These are phyloP conservation scores for Euleptes europaea DNA, from an alignment of 2,113 vertebrate species.

Conservation along the genomic window DNA sequence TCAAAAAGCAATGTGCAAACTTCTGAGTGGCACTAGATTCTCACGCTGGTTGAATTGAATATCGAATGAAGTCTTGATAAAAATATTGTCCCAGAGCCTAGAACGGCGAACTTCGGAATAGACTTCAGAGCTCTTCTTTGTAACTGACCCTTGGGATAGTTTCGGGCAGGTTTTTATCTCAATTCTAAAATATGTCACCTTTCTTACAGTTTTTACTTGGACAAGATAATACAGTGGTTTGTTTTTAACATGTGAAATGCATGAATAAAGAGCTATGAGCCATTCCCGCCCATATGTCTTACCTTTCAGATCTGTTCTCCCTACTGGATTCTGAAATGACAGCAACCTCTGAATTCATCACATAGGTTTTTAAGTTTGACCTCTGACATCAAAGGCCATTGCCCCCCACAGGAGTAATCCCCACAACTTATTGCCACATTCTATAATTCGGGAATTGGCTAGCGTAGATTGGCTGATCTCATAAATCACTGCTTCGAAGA, in stretches of 20 bases:
- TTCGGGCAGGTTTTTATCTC: no score
- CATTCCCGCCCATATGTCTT: slow-evolving; percentile 6
- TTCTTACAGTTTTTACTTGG: not conserved
- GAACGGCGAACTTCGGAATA: not conserved
- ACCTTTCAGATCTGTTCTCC: slow-evolving; percentile 46
- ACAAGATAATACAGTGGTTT: not conserved
- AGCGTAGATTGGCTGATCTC: slow-evolving; percentile 70
- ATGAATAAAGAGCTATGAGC: not conserved
- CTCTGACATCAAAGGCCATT: slow-evolving; percentile 76
- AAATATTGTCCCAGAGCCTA: not conserved
- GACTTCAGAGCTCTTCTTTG: not conserved
- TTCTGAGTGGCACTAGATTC: not conserved
- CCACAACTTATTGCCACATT: slow-evolving; percentile 85
- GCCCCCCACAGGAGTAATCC: slow-evolving; percentile 61
- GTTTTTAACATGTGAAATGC: slow-evolving; percentile 22
- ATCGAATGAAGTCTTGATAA: not conserved
- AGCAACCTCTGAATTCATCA: slow-evolving; percentile 72
- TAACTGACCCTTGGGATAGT: not conserved
- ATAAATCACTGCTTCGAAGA: slow-evolving; percentile 77
- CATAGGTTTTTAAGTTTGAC: slow-evolving; percentile 82
- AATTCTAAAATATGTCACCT: not conserved
- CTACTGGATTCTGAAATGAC: slow-evolving; percentile 60
- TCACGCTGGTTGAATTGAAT: not conserved
- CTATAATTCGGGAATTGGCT: slow-evolving; percentile 83
- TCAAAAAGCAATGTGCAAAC: not conserved